A percentile compares a stretch with the other conserved stretches of the same genome.
phyloP scores from a whole-genome alignment of 2,888 invertebrate genomes.

The Pollenia labialis region DNA sequence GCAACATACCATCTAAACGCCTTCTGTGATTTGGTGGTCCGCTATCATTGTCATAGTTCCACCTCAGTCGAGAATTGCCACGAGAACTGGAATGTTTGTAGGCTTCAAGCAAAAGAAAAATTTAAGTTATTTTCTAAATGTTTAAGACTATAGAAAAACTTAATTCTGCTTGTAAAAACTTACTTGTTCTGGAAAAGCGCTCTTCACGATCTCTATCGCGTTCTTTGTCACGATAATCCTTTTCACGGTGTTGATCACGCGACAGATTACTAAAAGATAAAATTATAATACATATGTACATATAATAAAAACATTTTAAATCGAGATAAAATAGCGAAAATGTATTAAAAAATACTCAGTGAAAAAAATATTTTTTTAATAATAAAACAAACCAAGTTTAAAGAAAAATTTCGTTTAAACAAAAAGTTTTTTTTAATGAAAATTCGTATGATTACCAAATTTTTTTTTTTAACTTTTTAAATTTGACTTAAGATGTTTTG shows the following conservation, averaged over 20 bases:
- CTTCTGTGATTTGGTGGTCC: slow-evolving; percentile 82
- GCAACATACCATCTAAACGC: slow-evolving; percentile 82
- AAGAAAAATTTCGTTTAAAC: too few relatives aligned
- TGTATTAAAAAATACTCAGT: too few relatives aligned
- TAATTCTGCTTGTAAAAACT: slow-evolving; percentile 64
- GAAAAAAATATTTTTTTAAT: too few relatives aligned
- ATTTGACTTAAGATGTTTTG: too few relatives aligned
- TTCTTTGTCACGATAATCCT: slow-evolving; percentile 85
- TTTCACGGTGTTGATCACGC: slow-evolving; percentile 84
- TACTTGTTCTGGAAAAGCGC: slow-evolving; percentile 84
- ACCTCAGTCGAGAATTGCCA: slow-evolving; percentile 84
- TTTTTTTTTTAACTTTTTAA: too few relatives aligned
- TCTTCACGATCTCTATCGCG: slow-evolving; percentile 85
- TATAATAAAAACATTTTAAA: too few relatives aligned
- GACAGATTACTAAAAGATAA: slow-evolving; percentile 79
- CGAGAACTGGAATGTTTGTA: slow-evolving; percentile 92
- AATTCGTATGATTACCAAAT: too few relatives aligned
- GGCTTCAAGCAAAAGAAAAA: slow-evolving; percentile 81
- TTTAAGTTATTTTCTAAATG: neutral
- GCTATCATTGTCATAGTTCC: slow-evolving; percentile 84
- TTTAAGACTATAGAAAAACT: neutral
- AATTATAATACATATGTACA: neutral
- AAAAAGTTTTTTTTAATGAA: too few relatives aligned
- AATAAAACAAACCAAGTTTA: too few relatives aligned
- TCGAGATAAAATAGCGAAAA: too few relatives aligned